Base-by-base conservation (phyloP, 2,888 invertebrate species). In the Coelinius sp. region DNA sequence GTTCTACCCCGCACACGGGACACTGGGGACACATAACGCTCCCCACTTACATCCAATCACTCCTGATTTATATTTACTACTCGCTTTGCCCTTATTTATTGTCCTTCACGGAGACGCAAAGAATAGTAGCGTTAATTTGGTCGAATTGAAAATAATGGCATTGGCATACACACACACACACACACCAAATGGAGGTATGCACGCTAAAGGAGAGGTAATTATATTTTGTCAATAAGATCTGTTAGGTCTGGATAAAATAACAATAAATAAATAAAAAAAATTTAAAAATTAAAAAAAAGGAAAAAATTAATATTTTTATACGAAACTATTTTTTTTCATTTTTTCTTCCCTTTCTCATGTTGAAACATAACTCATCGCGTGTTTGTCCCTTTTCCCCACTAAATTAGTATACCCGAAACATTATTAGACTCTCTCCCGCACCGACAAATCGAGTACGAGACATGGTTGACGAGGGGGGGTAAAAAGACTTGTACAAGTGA, bases 11-110 rank as follows among this genome's bases (percentile, higher is more conserved):
- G 79, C 85, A 86, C 86, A 87, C 85, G 84, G 86, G 83, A 83
- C 87, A 81, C 87, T 83, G 83, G 87, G 87, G 87, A 87, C 87
- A 85, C 87, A 87, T 87, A 87, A 87, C 86, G 83, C 82, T 84
- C 86, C 86, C 86, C 85, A 83, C 86, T 87, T 87, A 87, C 87
- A 86, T 87, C 87, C 87, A 87, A 87, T 87, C 87, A 84, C 87
- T 86, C 86, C 86, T 87, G 87, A 87, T 87, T 87, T 87, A 87
- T 87, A 87, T 87, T 87, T 86, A 87, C 87, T 87, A 85, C 85
- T 85, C 85, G 84, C 84, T 84, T 84, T 83, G 80, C 83, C 85
- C 85, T 86, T 87, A 87, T 87, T 87, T 87, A 87, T 87, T 81
- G 85, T 80, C 80, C 81, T 82, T 82, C 82, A 79, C 81, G 75